Conservation (phyloP, 2,888 invertebrate species). For the Smittia sp. region DNA sequence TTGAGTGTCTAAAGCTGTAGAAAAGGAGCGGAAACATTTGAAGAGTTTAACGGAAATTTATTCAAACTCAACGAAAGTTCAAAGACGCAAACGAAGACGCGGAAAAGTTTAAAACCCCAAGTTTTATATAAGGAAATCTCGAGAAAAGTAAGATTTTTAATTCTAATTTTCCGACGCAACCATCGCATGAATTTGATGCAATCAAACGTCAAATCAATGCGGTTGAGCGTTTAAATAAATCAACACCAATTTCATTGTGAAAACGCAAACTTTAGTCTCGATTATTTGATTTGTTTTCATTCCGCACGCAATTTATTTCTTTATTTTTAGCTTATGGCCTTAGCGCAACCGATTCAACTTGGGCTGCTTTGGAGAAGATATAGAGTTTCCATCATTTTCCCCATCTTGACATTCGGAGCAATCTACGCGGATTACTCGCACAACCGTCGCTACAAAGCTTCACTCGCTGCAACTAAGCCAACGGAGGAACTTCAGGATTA, state of each 20-base stretch:
- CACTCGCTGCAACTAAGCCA: background rate
- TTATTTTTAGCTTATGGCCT: conserved; percentile 35
- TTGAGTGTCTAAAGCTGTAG: no score
- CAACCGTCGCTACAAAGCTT: conserved; percentile 69
- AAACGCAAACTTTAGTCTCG: background rate
- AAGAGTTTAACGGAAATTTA: no score
- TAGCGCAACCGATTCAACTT: background rate
- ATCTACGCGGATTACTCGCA: conserved; percentile 73
- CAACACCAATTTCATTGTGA: background rate
- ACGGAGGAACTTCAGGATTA: conserved; percentile 43
- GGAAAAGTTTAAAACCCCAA: no score
- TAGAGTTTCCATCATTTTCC: conserved; percentile 66
- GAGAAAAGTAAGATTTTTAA: no score
- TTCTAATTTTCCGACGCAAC: no score
- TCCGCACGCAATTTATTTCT: background rate
- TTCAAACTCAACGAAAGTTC: no score
- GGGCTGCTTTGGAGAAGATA: conserved; percentile 55
- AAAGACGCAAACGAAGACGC: no score
- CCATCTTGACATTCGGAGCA: conserved; percentile 57
- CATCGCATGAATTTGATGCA: no score
- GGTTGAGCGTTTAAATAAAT: no score
- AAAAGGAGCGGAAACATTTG: no score
- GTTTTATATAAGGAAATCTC: no score
- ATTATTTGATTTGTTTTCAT: background rate
- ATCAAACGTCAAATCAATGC: no score